Percentiles rank a stretch among this genome's conserved stretches.
phyloP scores from a whole-genome alignment of 2,888 invertebrate genomes.

The Gnatocerus cornutus region DNA sequence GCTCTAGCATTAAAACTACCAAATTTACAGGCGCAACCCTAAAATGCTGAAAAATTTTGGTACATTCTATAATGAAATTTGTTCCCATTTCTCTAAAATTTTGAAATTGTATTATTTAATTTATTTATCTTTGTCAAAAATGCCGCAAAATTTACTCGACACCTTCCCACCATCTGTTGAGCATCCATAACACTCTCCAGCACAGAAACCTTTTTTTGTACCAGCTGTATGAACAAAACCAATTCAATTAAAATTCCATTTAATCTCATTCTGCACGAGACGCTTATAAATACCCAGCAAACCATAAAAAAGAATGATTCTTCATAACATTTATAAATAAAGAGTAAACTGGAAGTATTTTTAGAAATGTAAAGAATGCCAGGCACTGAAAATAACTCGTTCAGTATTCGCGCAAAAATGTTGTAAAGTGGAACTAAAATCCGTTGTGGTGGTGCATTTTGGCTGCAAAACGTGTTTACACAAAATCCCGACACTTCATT shows the following conservation, averaged over 20 bases:
- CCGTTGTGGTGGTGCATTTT: constrained; percentile 21
- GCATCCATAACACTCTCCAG: background rate
- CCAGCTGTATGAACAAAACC: background rate
- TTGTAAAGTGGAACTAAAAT: constrained; percentile 3
- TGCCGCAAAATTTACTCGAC: too few species aligned
- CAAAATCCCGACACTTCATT: constrained; percentile 6
- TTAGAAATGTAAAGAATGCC: constrained; percentile 38
- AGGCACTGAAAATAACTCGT: constrained; percentile 39
- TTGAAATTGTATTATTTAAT: too few species aligned
- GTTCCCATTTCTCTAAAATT: too few species aligned
- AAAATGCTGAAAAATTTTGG: too few species aligned
- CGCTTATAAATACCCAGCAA: constrained; percentile 17
- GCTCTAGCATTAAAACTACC: too few species aligned
- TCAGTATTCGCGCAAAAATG: constrained; percentile 36
- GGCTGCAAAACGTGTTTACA: constrained; percentile 10
- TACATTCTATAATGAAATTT: too few species aligned
- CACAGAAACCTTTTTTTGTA: background rate
- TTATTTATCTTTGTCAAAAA: too few species aligned
- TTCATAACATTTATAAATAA: constrained; percentile 36
- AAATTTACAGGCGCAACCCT: too few species aligned
- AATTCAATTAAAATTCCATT: background rate
- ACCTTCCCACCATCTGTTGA: background rate
- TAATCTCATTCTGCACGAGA: background rate
- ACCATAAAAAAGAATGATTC: constrained; percentile 14
- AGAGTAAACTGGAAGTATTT: constrained; percentile 37